phyloP scores from a whole-genome alignment of 2,113 vertebrate species.

The Toxotes jaculatrix region DNA sequence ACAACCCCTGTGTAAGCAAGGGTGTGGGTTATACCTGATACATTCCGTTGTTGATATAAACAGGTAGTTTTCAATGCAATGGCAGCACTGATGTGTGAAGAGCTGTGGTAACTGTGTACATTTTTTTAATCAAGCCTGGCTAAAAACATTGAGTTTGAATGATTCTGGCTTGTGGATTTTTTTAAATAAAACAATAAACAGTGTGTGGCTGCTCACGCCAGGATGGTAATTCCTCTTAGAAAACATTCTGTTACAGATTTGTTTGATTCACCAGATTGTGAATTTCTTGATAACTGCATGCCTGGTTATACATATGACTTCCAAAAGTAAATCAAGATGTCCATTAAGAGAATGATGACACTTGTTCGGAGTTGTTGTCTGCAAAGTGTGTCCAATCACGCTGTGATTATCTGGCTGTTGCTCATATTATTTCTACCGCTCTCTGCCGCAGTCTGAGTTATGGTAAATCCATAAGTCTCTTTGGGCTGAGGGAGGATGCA shows the following conservation, averaged over 20 bases:
- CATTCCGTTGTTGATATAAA: constrained; percentile 13
- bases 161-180: background rate
- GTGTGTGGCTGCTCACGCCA: background rate
- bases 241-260: background rate
- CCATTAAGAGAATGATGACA: constrained; percentile 32
- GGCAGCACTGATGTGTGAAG: constrained; percentile 3
- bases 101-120: background rate
- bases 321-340: constrained; percentile 41
- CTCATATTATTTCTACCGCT: constrained; percentile 39
- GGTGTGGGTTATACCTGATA: constrained; percentile 22
- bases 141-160: constrained; percentile 21
- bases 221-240: constrained; percentile 1
- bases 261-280: background rate
- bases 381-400: constrained; percentile 49
- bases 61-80: constrained; percentile 6
- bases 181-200: constrained; percentile 12
- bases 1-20: constrained; percentile 43
- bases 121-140: background rate
- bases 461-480: constrained; percentile 55
- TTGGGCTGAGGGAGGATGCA: constrained; percentile 9
- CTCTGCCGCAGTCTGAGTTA: constrained; percentile 41
- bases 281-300: constrained; percentile 9
- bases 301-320: constrained; percentile 12
- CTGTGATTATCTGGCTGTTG: constrained; percentile 50
- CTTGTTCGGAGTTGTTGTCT: constrained; percentile 31